Percentiles rank a stretch among this genome's conserved stretches.
Evolutionary conservation across 1,140 invertebrate genomes (phyloP).

Genomic region (Cephus cinctus): DNA sequence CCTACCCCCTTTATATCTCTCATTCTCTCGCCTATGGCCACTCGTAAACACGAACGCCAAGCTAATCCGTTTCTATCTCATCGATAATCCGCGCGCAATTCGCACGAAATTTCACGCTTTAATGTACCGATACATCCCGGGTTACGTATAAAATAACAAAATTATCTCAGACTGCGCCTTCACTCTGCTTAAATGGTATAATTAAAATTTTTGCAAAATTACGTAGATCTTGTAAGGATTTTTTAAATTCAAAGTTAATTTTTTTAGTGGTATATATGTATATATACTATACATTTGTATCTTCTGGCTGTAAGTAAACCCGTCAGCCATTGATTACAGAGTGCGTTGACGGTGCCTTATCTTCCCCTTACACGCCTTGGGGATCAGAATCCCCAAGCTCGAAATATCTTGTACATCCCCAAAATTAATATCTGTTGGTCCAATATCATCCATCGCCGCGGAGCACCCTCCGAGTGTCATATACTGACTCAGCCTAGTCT

Average conservation of each 20-base stretch:
- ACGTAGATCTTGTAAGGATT: too few species aligned
- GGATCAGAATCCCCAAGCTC: slow-evolving; percentile 42
- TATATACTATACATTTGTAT: too few species aligned
- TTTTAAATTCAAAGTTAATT: too few species aligned
- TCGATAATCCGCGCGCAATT: not conserved
- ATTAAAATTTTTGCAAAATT: too few species aligned
- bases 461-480: slow-evolving; percentile 17
- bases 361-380: slow-evolving; percentile 48
- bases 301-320: not conserved
- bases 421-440: slow-evolving; percentile 54
- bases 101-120: slow-evolving; percentile 3
- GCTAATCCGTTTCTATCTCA: slow-evolving; percentile 2
- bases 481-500: too few species aligned
- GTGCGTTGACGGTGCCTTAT: slow-evolving; percentile 46
- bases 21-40: too few species aligned
- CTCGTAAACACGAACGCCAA: too few species aligned
- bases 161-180: too few species aligned
- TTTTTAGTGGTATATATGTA: too few species aligned
- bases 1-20: too few species aligned
- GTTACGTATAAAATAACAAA: too few species aligned
- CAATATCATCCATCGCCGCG: slow-evolving; percentile 45
- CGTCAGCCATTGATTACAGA: slow-evolving; percentile 45
- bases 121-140: not conserved
- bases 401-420: slow-evolving; percentile 50
- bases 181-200: too few species aligned